Evolutionary conservation across 2,113 vertebrate species (phyloP), one percentile per base, ranked within the genome.

Genomic region (Lepisosteus osseus): DNA sequence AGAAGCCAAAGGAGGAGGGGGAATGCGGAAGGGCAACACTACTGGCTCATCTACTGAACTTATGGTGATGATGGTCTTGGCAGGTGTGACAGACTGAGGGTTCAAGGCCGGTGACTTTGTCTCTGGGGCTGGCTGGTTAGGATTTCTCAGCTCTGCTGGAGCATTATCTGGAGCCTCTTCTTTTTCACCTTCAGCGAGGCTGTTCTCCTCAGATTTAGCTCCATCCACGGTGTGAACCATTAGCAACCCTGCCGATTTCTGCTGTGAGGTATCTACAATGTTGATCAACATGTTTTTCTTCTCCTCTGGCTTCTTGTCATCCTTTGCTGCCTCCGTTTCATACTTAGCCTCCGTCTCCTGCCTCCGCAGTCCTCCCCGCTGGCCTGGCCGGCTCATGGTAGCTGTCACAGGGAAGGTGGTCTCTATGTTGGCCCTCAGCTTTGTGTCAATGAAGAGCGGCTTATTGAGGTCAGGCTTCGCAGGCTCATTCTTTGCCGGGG

Each of bases 361-460:
- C 68, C 96, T 83, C 72, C 90, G 86, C 73, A 95, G 82, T 5
- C 90, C 90, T 1, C 94, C 92, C 0, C 93, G 85, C 6, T 89
- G 86, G 2, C 83, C 88, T 6, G 89, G 91, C 75, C 94, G 89
- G 3, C 85, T 81, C 79, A 90, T 86, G 1, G 92, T 88, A 8
- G 90, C 87, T 1, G 90, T 83, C 0, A 91, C 83, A 43, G 93
- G 83, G 76, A 95, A 96, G 79, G 91, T 88, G 0, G 92, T 86
- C 77, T 98, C 96, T 9, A 91, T 84, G 13, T 88, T 88, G n/a
- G 95, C 90, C 74, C 95, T 92, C 80, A 98, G 89, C 86, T 99
- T 98, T 69, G 97, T 99, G 83, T 99, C 96, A 0, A 98, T 96
- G 71, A 96, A 98, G 63, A 98, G 93, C 1, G 97, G 97, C 77